These are phyloP conservation scores for Oplegnathus fasciatus DNA, from an alignment of 2,113 vertebrate species.

Conservation along the genomic window DNA sequence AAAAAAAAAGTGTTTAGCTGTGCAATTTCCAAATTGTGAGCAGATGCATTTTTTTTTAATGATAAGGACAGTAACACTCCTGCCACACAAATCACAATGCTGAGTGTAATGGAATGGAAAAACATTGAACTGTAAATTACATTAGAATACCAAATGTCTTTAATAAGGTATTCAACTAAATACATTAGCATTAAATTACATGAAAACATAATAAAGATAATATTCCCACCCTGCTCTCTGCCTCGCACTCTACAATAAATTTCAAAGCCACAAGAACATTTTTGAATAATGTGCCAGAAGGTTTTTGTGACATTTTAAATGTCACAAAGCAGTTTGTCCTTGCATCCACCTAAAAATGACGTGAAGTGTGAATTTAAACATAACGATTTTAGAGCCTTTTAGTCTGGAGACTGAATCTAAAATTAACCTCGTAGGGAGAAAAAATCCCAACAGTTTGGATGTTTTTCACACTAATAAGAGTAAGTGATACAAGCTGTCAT, in stretches of 20 bases:
- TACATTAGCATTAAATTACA: neutral
- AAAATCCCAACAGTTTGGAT: neutral
- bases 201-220: conserved; percentile 14
- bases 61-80: neutral
- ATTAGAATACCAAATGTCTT: conserved; percentile 29
- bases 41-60: neutral
- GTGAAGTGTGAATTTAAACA: conserved; percentile 2
- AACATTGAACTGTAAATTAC: conserved; percentile 4
- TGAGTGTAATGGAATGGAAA: neutral
- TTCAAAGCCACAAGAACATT: neutral
- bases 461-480: neutral
- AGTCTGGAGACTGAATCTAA: neutral
- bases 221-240: neutral
- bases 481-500: neutral
- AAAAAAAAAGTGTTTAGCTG: neutral
- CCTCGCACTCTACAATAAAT: neutral
- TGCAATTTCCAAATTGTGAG: neutral
- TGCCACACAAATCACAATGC: neutral
- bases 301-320: conserved; percentile 45
- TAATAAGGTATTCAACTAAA: conserved; percentile 4
- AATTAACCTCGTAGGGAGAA: neutral
- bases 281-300: conserved; percentile 25
- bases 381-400: neutral
- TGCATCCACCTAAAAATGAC: neutral
- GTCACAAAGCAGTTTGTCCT: conserved; percentile 25